These are phyloP conservation scores for Liolophura sinensis DNA, from an alignment of 1,140 invertebrate genomes.

Conservation along the genomic window DNA sequence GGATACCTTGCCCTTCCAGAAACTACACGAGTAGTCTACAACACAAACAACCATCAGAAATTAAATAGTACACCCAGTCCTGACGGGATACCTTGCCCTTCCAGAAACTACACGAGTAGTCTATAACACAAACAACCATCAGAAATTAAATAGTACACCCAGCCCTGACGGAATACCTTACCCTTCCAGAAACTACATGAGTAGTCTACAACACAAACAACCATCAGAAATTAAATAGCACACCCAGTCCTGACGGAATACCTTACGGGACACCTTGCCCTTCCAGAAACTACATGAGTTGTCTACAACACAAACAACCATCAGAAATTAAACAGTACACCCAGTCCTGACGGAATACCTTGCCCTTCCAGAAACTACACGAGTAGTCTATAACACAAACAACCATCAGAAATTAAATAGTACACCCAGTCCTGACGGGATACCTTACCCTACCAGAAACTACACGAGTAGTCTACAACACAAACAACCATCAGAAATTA, in stretches of 20 bases:
- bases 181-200: slow-evolving; percentile 84
- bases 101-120: slow-evolving; percentile 81
- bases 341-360: slow-evolving; percentile 86
- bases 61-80: slow-evolving; percentile 82
- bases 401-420: slow-evolving; percentile 6
- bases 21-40: slow-evolving; percentile 69
- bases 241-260: slow-evolving; percentile 91
- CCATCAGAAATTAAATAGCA: slow-evolving; percentile 50
- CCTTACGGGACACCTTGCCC: too few species aligned
- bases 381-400: slow-evolving; percentile 52
- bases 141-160: slow-evolving; percentile 70
- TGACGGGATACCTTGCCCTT: slow-evolving; percentile 88
- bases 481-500: not conserved
- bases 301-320: slow-evolving; percentile 34
- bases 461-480: slow-evolving; percentile 64
- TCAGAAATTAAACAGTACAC: slow-evolving; percentile 62
- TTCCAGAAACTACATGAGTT: slow-evolving; percentile 81
- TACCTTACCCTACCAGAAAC: slow-evolving; percentile 86
- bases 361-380: slow-evolving; percentile 86
- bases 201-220: slow-evolving; percentile 46
- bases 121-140: slow-evolving; percentile 27
- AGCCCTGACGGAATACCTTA: slow-evolving; percentile 84
- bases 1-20: slow-evolving; percentile 86
- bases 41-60: not conserved
- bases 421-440: slow-evolving; percentile 92